Evolutionary conservation across 2,888 invertebrate species (phyloP).

Genomic region (Latrodectus elegans): DNA sequence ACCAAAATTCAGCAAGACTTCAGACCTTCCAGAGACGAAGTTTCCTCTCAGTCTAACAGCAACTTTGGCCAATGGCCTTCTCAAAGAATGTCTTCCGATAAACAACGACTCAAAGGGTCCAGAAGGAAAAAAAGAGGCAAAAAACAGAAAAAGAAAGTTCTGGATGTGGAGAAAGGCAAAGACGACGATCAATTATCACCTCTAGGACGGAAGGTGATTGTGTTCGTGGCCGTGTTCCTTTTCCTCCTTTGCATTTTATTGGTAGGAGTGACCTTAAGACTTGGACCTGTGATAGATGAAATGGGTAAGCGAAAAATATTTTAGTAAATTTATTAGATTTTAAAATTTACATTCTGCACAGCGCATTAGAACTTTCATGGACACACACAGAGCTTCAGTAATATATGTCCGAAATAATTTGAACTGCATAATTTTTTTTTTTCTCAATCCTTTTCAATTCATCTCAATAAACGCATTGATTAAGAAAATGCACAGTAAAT

Average conservation of each 20-base stretch:
- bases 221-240: constrained; percentile 59
- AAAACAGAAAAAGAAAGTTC: constrained; percentile 23
- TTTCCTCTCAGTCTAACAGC: constrained; percentile 55
- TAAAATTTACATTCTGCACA: not conserved
- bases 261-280: constrained; percentile 58
- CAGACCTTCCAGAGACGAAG: constrained; percentile 39
- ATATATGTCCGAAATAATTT: too few species aligned
- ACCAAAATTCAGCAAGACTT: constrained; percentile 8
- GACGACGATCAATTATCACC: constrained; percentile 60
- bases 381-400: too few species aligned
- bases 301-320: constrained; percentile 56
- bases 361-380: too few species aligned
- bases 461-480: too few species aligned
- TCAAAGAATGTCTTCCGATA: constrained; percentile 38
- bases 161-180: constrained; percentile 18
- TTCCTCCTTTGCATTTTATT: constrained; percentile 60
- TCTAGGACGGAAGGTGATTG: constrained; percentile 57
- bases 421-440: too few species aligned
- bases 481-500: too few species aligned
- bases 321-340: not conserved
- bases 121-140: constrained; percentile 37
- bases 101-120: constrained; percentile 51
- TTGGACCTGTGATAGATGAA: constrained; percentile 68
- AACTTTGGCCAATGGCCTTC: constrained; percentile 43
- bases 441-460: too few species aligned